A percentile compares a stretch with the other conserved stretches of the same genome.
These are phyloP conservation scores for Watsonalla binaria DNA, from an alignment of 2,888 invertebrate species.

Conservation along the genomic window DNA sequence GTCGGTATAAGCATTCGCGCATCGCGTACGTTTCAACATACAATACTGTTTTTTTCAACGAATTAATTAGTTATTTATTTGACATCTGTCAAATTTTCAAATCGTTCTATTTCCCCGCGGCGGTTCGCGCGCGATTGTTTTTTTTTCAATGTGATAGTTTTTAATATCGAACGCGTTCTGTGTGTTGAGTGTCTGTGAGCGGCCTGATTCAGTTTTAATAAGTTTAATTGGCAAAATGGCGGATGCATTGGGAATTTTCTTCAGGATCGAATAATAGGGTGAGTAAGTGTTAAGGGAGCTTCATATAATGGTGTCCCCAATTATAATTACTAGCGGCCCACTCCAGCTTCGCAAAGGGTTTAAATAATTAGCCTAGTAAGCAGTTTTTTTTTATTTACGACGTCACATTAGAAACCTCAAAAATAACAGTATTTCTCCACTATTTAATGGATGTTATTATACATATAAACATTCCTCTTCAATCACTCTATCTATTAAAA, in stretches of 20 bases:
- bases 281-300: background rate
- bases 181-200: background rate
- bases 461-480: too few species aligned
- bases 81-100: conserved; percentile 1
- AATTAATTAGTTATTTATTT: conserved; percentile 5
- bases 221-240: conserved; percentile 17
- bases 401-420: too few species aligned
- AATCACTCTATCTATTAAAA: too few species aligned
- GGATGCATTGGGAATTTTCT: background rate
- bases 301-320: too few species aligned
- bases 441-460: too few species aligned
- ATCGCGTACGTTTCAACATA: conserved; percentile 48
- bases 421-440: too few species aligned
- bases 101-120: conserved; percentile 3
- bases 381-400: too few species aligned
- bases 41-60: conserved; percentile 16
- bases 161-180: background rate
- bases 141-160: background rate
- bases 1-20: conserved; percentile 60
- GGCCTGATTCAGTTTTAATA: conserved; percentile 7
- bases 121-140: too few species aligned
- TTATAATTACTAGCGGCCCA: too few species aligned
- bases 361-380: too few species aligned
- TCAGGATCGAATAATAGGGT: background rate
- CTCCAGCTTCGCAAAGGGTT: too few species aligned